Base-by-base conservation (phyloP, 53 echinoderm and acorn worm species). In the Holothuria scabra region DNA sequence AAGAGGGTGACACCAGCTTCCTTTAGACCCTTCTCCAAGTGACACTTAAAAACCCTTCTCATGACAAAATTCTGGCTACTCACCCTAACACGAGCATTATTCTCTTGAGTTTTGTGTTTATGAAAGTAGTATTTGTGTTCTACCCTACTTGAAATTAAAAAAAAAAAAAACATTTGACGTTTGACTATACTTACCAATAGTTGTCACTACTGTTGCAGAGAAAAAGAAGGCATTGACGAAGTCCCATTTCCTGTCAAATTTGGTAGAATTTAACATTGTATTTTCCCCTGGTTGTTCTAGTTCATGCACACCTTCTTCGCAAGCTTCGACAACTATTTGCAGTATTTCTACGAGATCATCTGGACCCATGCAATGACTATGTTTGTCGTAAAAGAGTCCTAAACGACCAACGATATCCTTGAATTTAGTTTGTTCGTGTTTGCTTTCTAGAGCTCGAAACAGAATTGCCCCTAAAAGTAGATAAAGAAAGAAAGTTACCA, bases 121-220 rank as follows among this genome's bases (percentile, higher is more conserved):
- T n/a, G n/a, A n/a, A n/a, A n/a, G n/a, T n/a, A n/a, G n/a, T n/a
- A n/a, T n/a, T n/a, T n/a, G n/a, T n/a, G n/a, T n/a, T n/a, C n/a
- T n/a, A n/a, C n/a, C 41, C 7, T 41, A 41, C 41, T 41, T 41
- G 41, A n/a, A n/a, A n/a, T n/a, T n/a, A n/a, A n/a, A n/a, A n/a
- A n/a, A n/a, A n/a, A n/a, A n/a, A n/a, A n/a, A n/a, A n/a, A n/a
- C n/a, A n/a, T n/a, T n/a, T n/a, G n/a, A n/a, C n/a, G n/a, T n/a
- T n/a, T 2, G 6, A 8, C 41, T 3, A 41, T 12, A 86, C 93
- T 93, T 81, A 95, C 95, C 95, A 23, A 95, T 95, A 9, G 95
- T 95, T 20, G 95, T 95, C 21, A 95, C 91, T 4, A 95, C 93
- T 8, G 95, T 93, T 23, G 93, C 93, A 32, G 93, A 91, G 76